phyloP scores from a whole-genome alignment of 2,113 vertebrate genomes.

The Notiomystis cincta region DNA sequence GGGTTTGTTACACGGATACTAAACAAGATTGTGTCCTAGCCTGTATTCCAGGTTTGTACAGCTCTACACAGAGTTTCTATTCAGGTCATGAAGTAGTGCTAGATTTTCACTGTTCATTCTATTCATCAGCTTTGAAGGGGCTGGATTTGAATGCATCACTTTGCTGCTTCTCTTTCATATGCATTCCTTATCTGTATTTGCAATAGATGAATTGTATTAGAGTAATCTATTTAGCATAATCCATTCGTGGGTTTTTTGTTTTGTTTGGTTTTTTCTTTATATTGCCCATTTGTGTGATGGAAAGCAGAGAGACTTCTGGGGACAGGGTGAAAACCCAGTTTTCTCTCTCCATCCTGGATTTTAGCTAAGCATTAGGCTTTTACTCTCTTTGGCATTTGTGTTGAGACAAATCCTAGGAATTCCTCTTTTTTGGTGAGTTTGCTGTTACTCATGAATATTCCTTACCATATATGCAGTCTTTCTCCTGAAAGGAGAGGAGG shows the following conservation, averaged over 20 bases:
- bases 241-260: background rate
- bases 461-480: background rate
- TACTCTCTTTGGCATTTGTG: background rate
- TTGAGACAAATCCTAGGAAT: background rate
- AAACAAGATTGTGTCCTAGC: background rate
- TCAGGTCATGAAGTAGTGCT: background rate
- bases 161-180: background rate
- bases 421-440: background rate
- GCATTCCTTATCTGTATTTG: background rate
- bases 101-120: background rate
- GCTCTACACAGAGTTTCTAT: background rate
- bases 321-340: background rate
- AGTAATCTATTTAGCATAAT: background rate
- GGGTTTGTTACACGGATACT: background rate
- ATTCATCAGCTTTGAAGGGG: background rate
- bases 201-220: background rate
- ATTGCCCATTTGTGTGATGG: background rate
- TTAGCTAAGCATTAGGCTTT: background rate
- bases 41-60: background rate
- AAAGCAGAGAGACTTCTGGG: background rate
- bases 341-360: background rate
- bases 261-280: background rate
- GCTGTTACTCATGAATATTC: background rate
- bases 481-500: background rate
- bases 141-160: background rate